phyloP scores from a whole-genome alignment of 1,140 invertebrate genomes.

The Ectropis grisescens region DNA sequence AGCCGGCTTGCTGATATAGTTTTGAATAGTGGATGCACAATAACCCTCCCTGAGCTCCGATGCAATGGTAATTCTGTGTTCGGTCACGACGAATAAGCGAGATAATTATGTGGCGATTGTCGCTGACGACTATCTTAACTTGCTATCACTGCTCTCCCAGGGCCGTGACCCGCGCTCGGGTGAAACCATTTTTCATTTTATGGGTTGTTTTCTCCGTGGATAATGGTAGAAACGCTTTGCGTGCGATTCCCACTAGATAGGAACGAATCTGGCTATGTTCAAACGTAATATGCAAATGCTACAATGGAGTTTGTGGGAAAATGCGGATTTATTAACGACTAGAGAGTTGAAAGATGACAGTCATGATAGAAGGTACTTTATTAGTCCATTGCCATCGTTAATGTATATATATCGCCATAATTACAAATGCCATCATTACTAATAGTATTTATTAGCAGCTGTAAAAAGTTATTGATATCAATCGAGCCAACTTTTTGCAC shows the following conservation, averaged over 20 bases:
- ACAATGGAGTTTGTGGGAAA: no score
- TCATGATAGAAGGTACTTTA: no score
- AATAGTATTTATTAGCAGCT: no score
- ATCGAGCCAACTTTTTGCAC: no score
- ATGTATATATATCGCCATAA: no score
- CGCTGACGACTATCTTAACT: constrained; percentile 53
- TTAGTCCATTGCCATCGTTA: no score
- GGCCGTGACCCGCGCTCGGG: constrained; percentile 57
- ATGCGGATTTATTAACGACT: no score
- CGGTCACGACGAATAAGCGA: constrained; percentile 58
- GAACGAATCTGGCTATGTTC: not conserved
- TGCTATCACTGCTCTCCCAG: constrained; percentile 46
- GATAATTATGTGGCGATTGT: constrained; percentile 58
- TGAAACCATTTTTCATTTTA: constrained; percentile 54
- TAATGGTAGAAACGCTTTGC: constrained; percentile 23
- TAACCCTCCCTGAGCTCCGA: constrained; percentile 58
- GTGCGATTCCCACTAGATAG: constrained; percentile 9
- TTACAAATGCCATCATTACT: no score
- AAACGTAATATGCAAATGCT: constrained; percentile 3
- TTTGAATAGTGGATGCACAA: constrained; percentile 58
- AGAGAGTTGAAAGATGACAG: no score
- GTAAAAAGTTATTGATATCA: no score
- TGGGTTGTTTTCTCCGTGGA: constrained; percentile 35
- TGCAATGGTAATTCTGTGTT: constrained; percentile 54
- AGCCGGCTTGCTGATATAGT: constrained; percentile 52